Evolutionary conservation across 1,140 invertebrate species (phyloP), one percentile per base, ranked within the genome.

Genomic region (Melitaea cinxia): DNA sequence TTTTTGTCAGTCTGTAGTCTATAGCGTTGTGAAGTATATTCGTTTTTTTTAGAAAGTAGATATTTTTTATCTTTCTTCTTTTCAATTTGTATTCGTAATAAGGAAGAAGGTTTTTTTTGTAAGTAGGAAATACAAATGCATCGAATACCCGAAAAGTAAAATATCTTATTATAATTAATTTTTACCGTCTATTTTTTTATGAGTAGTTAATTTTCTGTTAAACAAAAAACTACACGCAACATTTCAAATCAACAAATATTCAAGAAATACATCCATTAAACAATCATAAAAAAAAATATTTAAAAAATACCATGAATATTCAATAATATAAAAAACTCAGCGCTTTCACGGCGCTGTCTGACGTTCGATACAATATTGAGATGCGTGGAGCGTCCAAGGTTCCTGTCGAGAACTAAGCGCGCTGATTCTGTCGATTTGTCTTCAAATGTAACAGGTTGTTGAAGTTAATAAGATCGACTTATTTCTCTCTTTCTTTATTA

Each of bases 391-490:
- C 64, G 72, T 74, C 26, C 56, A 24, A 56, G 66, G 60, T 70
- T 69, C 58, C 54, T 74, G 69, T 72, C 62, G 69, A 63, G 72
- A 60, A 53, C 62, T 65, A 66, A 75, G 72, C 67, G 56, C 30
- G 68, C 66, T 72, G 72, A 74, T 74, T 72, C 64, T 61, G 23
- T 57, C 72, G 63, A 77, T 77, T 75, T 70, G 70, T 77, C 75
- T 75, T 68, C 23, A 64, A 59, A 75, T 65, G 75, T 77, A 75
- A 77, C 73, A 75, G 75, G 73, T 77, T 75, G 72, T 64, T 67
- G 65, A 12, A 26, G 68, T 68, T 75, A 77, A 75, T 73, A 70
- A 75, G 70, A 70, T 23, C 19, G 39, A 4, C 6, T 45, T 45
- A 19, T 10, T 19, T 19, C 19, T 12, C 4, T 9, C 6, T 1